These are phyloP conservation scores for Phortica variegata DNA, from an alignment of 1,140 invertebrate species.

Conservation along the genomic window DNA sequence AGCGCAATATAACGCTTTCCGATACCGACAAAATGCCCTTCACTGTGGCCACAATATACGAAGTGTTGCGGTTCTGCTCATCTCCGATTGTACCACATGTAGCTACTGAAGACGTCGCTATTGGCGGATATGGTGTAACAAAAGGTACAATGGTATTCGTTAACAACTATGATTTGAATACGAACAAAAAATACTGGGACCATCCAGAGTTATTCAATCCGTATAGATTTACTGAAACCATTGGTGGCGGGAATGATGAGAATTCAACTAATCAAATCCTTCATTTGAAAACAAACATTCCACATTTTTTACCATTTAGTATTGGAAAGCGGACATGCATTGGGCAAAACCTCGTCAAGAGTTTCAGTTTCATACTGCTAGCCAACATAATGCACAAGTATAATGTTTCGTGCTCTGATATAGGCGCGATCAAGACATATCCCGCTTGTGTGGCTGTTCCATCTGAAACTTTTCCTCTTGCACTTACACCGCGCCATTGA, in stretches of 20 bases:
- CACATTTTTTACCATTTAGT: slow-evolving; percentile 84
- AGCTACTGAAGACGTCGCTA: slow-evolving; percentile 71
- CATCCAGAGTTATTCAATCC: slow-evolving; percentile 72
- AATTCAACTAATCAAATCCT: neutral
- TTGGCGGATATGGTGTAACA: slow-evolving; percentile 74
- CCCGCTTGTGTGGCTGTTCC: slow-evolving; percentile 72
- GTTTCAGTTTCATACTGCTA: slow-evolving; percentile 72
- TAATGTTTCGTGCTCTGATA: slow-evolving; percentile 63
- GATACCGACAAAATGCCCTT: slow-evolving; percentile 74
- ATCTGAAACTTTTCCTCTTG: slow-evolving; percentile 63
- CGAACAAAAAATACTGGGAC: slow-evolving; percentile 71
- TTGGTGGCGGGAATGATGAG: too few species aligned
- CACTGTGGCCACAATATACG: slow-evolving; percentile 78
- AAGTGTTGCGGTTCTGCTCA: slow-evolving; percentile 75
- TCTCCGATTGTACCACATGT: slow-evolving; percentile 91
- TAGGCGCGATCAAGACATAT: slow-evolving; percentile 61
- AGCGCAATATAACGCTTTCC: slow-evolving; percentile 63
- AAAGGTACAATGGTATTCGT: slow-evolving; percentile 83
- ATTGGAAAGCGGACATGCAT: slow-evolving; percentile 87
- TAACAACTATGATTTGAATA: slow-evolving; percentile 85
- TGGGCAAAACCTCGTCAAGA: slow-evolving; percentile 81
- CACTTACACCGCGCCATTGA: slow-evolving; percentile 20
- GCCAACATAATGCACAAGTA: slow-evolving; percentile 75
- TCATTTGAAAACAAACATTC: slow-evolving; percentile 59
- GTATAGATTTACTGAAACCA: slow-evolving; percentile 65